Percentiles rank a stretch among this genome's conserved stretches.
Evolutionary conservation across 64 coral and sea anemone species (phyloP).

Genomic region (Stichodactyla helianthus): DNA sequence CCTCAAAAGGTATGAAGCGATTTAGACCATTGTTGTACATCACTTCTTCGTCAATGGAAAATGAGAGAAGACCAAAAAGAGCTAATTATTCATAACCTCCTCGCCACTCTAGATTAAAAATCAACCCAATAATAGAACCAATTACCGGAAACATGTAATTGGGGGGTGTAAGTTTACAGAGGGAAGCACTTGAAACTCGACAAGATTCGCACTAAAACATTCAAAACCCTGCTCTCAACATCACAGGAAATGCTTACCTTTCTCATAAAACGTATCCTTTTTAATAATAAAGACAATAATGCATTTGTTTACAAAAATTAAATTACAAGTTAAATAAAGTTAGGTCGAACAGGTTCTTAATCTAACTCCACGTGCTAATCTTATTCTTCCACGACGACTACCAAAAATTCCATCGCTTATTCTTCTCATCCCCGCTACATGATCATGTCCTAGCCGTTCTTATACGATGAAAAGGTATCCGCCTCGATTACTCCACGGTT

Average conservation of each 20-base stretch:
- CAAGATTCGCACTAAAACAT: background rate
- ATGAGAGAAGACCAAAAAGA: background rate
- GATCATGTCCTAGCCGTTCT: no score
- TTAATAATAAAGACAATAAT: background rate
- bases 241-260: background rate
- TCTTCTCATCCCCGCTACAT: no score
- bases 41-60: background rate
- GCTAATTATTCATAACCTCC: background rate
- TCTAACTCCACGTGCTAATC: background rate
- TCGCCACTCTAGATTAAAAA: background rate
- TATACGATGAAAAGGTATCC: no score
- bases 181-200: background rate
- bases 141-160: constrained; percentile 2
- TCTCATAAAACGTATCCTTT: background rate
- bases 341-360: background rate
- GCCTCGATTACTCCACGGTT: background rate
- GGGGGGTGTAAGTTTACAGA: background rate
- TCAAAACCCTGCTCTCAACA: background rate
- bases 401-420: no score
- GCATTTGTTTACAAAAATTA: background rate
- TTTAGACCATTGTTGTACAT: background rate
- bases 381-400: no score
- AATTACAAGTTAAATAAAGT: background rate
- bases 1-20: background rate
- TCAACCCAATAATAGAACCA: background rate